Conservation (phyloP, 1,140 invertebrate genomes). For the Musca domestica region DNA sequence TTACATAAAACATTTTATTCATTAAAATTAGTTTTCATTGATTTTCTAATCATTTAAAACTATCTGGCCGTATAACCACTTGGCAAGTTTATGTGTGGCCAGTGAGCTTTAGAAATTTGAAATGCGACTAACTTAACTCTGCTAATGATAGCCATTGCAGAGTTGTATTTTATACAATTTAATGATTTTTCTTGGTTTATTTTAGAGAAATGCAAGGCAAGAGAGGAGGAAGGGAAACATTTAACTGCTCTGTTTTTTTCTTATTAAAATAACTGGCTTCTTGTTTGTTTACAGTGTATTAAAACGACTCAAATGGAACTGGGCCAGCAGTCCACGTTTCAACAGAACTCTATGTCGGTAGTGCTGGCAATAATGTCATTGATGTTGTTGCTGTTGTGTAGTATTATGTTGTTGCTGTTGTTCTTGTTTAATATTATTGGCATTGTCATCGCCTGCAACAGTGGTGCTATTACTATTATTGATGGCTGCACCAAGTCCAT, state of each 20-base stretch:
- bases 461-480: neutral
- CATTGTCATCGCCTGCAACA: slow-evolving; percentile 1
- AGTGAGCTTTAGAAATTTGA: no score
- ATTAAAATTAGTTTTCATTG: no score
- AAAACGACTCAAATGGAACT: slow-evolving; percentile 21
- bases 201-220: no score
- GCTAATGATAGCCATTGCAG: no score
- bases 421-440: neutral
- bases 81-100: neutral
- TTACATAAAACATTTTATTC: no score
- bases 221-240: no score
- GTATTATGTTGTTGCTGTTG: neutral
- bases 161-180: no score
- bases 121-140: no score
- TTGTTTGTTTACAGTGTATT: slow-evolving; percentile 23
- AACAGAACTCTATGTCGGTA: neutral
- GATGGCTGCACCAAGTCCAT: slow-evolving; percentile 23
- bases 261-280: no score
- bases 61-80: no score
- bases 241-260: no score
- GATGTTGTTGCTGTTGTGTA: neutral
- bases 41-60: neutral
- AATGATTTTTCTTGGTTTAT: no score
- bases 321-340: slow-evolving; percentile 24
- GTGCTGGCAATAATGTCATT: slow-evolving; percentile 2